Percentiles rank a stretch among this genome's conserved stretches.
Conservation (phyloP, 2,797 vertebrate genomes). For the Pseudotriccus pelzelni region DNA sequence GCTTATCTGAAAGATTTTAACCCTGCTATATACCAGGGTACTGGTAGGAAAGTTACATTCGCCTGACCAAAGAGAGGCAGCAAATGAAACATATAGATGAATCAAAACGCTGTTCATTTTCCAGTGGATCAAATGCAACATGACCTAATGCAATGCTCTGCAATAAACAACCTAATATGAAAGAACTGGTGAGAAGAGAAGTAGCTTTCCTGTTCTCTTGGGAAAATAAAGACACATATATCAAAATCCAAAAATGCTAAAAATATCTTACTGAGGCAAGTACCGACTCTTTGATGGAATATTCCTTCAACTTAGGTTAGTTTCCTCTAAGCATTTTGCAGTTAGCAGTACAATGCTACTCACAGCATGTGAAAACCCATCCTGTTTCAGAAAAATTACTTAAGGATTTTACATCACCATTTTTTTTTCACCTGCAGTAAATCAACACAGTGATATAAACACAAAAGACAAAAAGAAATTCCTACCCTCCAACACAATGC, state of each 20-base stretch:
- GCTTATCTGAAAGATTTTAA: neutral
- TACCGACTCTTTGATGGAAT: neutral
- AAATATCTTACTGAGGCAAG: conserved; percentile 29
- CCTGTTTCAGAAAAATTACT: conserved; percentile 31
- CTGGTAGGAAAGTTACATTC: neutral
- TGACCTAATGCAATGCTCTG: conserved; percentile 7
- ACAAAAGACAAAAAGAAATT: neutral
- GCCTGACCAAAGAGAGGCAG: neutral
- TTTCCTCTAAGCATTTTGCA: neutral
- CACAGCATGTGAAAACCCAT: neutral
- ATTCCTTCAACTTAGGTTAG: neutral
- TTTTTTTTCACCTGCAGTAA: neutral
- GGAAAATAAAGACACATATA: neutral
- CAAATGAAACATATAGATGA: neutral
- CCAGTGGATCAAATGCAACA: neutral
- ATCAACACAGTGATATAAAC: conserved; percentile 7
- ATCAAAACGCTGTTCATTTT: neutral
- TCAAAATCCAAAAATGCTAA: conserved; percentile 19
- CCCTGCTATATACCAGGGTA: neutral
- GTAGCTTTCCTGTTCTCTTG: conserved; percentile 26
- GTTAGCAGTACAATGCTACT: neutral
- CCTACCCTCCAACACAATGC: neutral
- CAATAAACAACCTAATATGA: neutral
- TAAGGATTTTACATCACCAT: neutral
- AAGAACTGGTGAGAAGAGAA: neutral